A percentile compares a stretch with the other conserved stretches of the same genome.
Conservation (phyloP, 2,797 vertebrate species). For the Acrossocheilus fasciatus region DNA sequence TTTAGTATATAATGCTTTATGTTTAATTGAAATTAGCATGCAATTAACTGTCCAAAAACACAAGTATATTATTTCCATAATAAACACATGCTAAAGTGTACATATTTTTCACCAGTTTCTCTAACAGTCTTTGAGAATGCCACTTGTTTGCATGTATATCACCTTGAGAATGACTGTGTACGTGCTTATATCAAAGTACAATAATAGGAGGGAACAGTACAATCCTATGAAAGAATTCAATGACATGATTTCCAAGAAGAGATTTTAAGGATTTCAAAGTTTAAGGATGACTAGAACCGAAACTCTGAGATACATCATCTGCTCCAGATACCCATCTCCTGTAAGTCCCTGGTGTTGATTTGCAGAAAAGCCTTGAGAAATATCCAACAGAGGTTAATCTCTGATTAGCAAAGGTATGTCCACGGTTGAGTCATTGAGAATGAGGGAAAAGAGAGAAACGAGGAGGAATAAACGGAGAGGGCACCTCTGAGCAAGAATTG, state of each 20-base stretch:
- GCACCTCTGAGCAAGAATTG: slow-evolving; percentile 52
- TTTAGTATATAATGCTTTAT: background rate
- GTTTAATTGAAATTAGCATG: background rate
- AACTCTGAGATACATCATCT: slow-evolving; percentile 4
- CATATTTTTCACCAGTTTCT: background rate
- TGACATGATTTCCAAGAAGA: slow-evolving; percentile 19
- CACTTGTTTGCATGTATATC: background rate
- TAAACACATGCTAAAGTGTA: background rate
- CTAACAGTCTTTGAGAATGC: background rate
- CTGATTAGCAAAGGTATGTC: slow-evolving; percentile 57
- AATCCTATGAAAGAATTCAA: background rate
- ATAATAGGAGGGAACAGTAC: background rate
- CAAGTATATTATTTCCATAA: background rate
- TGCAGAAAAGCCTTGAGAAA: slow-evolving; percentile 55
- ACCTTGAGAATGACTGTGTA: background rate
- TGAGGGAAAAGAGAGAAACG: background rate
- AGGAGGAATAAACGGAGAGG: slow-evolving; percentile 25
- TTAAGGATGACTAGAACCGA: slow-evolving; percentile 5
- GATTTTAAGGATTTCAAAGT: slow-evolving; percentile 31
- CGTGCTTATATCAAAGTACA: background rate
- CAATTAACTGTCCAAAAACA: background rate
- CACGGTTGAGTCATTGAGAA: slow-evolving; percentile 18
- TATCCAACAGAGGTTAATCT: slow-evolving; percentile 70
- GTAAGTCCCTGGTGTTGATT: slow-evolving; percentile 69
- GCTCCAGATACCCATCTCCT: slow-evolving; percentile 6